Percentiles rank a stretch among this genome's conserved stretches.
These are phyloP conservation scores for Mormyrus lacerda DNA, from an alignment of 2,113 vertebrate genomes.

Conservation along the genomic window DNA sequence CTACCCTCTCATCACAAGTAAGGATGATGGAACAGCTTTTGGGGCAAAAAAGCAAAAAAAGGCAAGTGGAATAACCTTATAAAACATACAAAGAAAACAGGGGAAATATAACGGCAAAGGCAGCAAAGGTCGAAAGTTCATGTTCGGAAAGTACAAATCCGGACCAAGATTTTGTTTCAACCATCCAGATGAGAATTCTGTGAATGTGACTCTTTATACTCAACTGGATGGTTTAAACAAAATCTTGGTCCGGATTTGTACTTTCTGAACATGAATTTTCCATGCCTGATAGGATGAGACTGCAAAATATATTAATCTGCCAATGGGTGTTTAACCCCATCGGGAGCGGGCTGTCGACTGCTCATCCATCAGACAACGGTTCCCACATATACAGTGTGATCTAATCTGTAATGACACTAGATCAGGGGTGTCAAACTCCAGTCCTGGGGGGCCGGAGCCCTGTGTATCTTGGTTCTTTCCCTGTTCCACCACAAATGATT, in stretches of 20 bases:
- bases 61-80: neutral
- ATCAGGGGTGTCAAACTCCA: too few relatives aligned
- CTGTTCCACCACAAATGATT: too few relatives aligned
- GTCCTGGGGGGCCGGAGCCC: too few relatives aligned
- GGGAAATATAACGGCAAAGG: neutral
- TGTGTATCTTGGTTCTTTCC: too few relatives aligned
- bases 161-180: neutral
- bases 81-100: neutral
- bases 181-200: too few relatives aligned
- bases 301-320: neutral
- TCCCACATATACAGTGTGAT: neutral
- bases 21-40: neutral
- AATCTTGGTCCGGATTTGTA: neutral
- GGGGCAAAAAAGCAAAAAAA: neutral
- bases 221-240: too few relatives aligned
- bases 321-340: neutral
- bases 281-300: neutral
- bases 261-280: neutral
- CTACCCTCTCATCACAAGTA: neutral
- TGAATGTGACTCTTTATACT: too few relatives aligned
- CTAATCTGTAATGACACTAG: neutral
- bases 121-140: neutral
- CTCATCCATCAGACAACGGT: neutral
- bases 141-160: neutral
- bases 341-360: neutral